A percentile compares a stretch with the other conserved stretches of the same genome.
phyloP scores from a whole-genome alignment of 2,888 invertebrate genomes.

The Dusona sp. region DNA sequence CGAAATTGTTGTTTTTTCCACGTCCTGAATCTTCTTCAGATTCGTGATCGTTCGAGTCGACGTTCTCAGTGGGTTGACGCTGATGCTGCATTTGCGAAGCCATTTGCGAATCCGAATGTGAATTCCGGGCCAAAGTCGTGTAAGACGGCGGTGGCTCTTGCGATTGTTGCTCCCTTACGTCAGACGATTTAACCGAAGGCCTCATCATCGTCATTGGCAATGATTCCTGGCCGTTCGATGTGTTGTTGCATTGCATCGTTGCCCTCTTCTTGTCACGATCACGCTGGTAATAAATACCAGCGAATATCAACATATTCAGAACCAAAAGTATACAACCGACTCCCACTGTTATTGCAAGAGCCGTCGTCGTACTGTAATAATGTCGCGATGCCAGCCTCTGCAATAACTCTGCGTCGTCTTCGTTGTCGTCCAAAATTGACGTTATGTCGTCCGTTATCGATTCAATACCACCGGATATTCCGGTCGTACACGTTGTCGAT shows the following conservation, averaged over 20 bases:
- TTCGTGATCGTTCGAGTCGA: slow-evolving; percentile 45
- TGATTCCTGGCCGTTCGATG: slow-evolving; percentile 82
- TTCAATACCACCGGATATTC: slow-evolving; percentile 75
- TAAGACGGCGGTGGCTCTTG: slow-evolving; percentile 86
- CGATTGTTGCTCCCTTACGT: slow-evolving; percentile 78
- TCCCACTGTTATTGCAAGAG: slow-evolving; percentile 91
- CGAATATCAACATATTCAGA: slow-evolving; percentile 91
- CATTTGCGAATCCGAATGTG: slow-evolving; percentile 67
- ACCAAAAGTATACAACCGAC: slow-evolving; percentile 90
- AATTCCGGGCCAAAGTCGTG: slow-evolving; percentile 84
- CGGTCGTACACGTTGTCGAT: slow-evolving; percentile 80
- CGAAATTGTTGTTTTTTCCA: slow-evolving; percentile 45
- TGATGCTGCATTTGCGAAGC: slow-evolving; percentile 20
- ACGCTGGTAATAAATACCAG: slow-evolving; percentile 91
- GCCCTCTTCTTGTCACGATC: slow-evolving; percentile 86
- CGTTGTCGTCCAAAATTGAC: slow-evolving; percentile 82
- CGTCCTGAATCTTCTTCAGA: slow-evolving; percentile 8
- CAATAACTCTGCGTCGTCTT: slow-evolving; percentile 86
- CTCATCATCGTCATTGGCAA: slow-evolving; percentile 82
- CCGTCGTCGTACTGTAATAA: slow-evolving; percentile 90
- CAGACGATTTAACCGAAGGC: slow-evolving; percentile 81
- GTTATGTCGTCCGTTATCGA: slow-evolving; percentile 78
- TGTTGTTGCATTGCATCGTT: slow-evolving; percentile 77
- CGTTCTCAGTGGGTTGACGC: slow-evolving; percentile 56
- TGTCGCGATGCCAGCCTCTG: slow-evolving; percentile 86